Conservation (phyloP, 2,797 vertebrate species). For the Neoniphon sammara region DNA sequence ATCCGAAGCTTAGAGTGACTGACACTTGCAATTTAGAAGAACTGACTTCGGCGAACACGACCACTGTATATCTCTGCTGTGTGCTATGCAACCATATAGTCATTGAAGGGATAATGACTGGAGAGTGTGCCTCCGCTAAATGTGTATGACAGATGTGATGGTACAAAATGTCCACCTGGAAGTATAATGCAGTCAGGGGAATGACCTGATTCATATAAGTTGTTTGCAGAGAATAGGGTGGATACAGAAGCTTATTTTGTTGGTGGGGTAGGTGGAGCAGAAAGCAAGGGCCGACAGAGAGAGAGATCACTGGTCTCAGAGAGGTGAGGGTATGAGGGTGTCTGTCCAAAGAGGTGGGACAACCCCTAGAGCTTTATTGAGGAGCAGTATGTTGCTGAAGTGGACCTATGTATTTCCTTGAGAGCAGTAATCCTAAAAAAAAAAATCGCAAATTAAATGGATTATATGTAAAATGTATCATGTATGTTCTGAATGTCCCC, state of each 20-base stretch:
- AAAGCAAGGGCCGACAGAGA: conserved; percentile 14
- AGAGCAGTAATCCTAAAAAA: conserved; percentile 58
- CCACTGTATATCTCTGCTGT: conserved; percentile 34
- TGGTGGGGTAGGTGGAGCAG: conserved; percentile 46
- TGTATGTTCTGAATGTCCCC: conserved; percentile 59
- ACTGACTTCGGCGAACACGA: conserved; percentile 28
- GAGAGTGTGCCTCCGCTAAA: conserved; percentile 59
- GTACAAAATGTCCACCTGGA: conserved; percentile 60
- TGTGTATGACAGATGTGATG: conserved; percentile 61
- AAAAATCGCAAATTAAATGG: conserved; percentile 49
- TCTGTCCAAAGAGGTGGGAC: conserved; percentile 36
- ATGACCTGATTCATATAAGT: conserved; percentile 22
- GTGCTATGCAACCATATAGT: conserved; percentile 75
- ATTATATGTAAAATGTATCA: conserved; percentile 47
- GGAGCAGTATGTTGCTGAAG: conserved; percentile 58
- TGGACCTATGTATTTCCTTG: conserved; percentile 72
- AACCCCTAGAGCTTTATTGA: conserved; percentile 60
- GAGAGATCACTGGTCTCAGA: background rate
- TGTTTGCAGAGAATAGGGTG: conserved; percentile 37
- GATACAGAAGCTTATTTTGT: conserved; percentile 44
- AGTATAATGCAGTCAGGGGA: conserved; percentile 46
- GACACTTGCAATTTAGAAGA: conserved; percentile 28
- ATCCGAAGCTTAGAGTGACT: conserved; percentile 23
- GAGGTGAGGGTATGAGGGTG: conserved; percentile 16
- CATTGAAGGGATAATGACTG: conserved; percentile 46